phyloP scores from a whole-genome alignment of 2,888 invertebrate genomes.

The Erpobdella octoculata region DNA sequence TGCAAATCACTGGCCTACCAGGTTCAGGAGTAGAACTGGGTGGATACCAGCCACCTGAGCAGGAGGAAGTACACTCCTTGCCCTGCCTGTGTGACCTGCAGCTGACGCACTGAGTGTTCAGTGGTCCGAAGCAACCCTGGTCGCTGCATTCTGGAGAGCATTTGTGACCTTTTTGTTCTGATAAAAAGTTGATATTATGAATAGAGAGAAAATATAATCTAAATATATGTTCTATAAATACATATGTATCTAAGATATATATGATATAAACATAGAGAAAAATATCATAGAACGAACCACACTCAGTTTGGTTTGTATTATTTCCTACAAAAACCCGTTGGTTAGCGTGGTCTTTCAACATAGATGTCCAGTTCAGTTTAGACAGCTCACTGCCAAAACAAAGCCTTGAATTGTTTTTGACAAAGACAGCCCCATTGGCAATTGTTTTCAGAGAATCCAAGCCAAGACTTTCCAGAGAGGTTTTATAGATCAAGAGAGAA shows the following conservation, averaged over 20 bases:
- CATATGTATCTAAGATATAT: background rate
- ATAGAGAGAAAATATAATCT: background rate
- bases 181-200: background rate
- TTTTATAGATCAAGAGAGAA: background rate
- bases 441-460: background rate
- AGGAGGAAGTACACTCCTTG: background rate
- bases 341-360: background rate
- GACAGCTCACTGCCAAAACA: conserved; percentile 1
- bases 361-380: background rate
- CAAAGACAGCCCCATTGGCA: background rate
- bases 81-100: conserved; percentile 4
- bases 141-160: background rate
- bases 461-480: conserved; percentile 4
- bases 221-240: background rate
- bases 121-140: background rate
- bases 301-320: conserved; percentile 17
- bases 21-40: background rate
- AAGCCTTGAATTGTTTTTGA: background rate
- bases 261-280: background rate
- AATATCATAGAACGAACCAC: conserved; percentile 8
- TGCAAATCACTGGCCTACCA: background rate
- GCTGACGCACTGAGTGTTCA: background rate
- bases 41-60: background rate
- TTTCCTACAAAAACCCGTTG: background rate
- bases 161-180: background rate